phyloP scores from a whole-genome alignment of 2,797 vertebrate genomes.

The Melanotaenia maccullochi region DNA sequence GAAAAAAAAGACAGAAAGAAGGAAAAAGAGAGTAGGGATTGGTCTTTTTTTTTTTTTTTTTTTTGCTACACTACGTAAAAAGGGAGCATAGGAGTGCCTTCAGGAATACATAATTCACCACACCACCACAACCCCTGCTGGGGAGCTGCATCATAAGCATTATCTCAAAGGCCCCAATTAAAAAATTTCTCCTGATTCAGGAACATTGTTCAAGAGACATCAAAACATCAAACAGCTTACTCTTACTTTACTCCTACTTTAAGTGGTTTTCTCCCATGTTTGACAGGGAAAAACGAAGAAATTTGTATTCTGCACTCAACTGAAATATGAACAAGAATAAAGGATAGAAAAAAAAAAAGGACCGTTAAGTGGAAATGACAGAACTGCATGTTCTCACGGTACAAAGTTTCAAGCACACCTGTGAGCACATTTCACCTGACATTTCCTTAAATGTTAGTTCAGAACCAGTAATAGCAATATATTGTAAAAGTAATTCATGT shows the following conservation, averaged over 20 bases:
- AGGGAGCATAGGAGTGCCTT: constrained; percentile 18
- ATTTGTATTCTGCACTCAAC: not conserved
- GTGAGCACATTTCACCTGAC: not conserved
- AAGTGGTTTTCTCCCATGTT: constrained; percentile 17
- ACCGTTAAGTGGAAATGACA: not conserved
- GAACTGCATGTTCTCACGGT: not conserved
- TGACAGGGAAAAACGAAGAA: constrained; percentile 4
- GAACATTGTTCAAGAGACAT: constrained; percentile 29
- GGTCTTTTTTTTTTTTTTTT: constrained; percentile 5
- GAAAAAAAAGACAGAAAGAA: not conserved
- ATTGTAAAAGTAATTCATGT: not conserved
- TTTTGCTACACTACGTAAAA: constrained; percentile 38
- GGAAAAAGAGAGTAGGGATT: constrained; percentile 4
- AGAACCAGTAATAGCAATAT: not conserved
- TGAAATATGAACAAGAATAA: not conserved
- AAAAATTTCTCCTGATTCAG: constrained; percentile 55
- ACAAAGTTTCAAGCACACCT: not conserved
- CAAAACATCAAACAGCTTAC: constrained; percentile 36
- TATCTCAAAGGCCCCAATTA: constrained; percentile 70
- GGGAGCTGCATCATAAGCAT: constrained; percentile 45
- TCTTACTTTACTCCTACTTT: constrained; percentile 28
- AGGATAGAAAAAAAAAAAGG: not conserved
- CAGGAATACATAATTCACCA: constrained; percentile 37
- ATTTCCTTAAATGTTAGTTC: not conserved
- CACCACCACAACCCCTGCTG: constrained; percentile 29